Base-by-base conservation (phyloP, 2,888 invertebrate species). In the Tuta absoluta region DNA sequence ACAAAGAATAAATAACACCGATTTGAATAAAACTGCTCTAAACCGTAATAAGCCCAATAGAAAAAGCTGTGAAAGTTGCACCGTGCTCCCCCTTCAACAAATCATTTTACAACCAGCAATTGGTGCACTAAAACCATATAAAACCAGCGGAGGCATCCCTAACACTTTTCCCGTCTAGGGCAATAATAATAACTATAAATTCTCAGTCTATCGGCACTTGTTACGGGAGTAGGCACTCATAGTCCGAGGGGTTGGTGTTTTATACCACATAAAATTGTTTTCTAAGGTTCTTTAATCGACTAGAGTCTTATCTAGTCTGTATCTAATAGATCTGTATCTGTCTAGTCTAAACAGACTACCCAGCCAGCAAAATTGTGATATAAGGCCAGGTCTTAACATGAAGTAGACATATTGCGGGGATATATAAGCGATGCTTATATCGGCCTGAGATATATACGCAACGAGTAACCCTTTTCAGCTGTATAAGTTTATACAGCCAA, bases 151-250 rank as follows among this genome's bases (percentile, higher is more conserved):
- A 53, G 53, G 11, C 21, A 53, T 12, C 33, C 38, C 68, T 70
- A 80, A 83, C 85, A 84, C 84, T 86, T 85, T 84, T 82, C 73
- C 71, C 69, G 68, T 77, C 77, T 73, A 74, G 62, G 71, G 80
- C 82, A 82, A 87, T 89, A 85, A 85, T 87, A 86, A 88, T 89
- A 89, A 87, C 85, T 79, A 79, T 89, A 89, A 89, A 89, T 89
- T 84, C 72, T 65, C 7, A 49, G 61, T 49, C 53, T 62, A 56
- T 51, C 53, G 53, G 53, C 53, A 56, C 23, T 53, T 62, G 41
- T 21, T 23, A 59, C 21, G 21, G 23, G 17, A 59, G 38, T 59
- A 38, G 41, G 41, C n/a, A 59, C 19, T 19, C 7, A 59, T 17
- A 59, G 59, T n/a, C 37, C 23, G 24, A 23, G 23, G 23, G 51